Base-by-base conservation (phyloP, 1,140 invertebrate species). In the Apocrypta bakeri region DNA sequence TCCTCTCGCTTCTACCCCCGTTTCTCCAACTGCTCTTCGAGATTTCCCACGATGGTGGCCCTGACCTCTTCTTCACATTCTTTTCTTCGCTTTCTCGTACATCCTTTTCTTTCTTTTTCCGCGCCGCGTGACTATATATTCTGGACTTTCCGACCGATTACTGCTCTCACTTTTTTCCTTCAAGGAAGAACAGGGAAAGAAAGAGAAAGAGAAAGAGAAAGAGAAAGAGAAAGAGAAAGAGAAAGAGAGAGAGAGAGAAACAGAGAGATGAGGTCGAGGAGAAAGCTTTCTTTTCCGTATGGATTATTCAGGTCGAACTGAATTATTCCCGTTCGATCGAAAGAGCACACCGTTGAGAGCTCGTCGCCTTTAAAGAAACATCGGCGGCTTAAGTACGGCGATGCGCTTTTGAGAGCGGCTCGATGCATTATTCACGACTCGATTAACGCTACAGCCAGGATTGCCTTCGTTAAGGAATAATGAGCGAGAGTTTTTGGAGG, bases 31-130 rank as follows among this genome's bases (percentile, higher is more conserved):
- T 83, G 31, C 66, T 31, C 7, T 61, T 61, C 42, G 27, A 66
- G 77, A 79, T 85, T 14, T 61, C n/a, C 76, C 17, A 12, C 21
- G 11, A 48, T 12, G 17, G 33, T 80, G 83, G 85, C 86, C 85
- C 85, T 87, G 87, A 87, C 87, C 87, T 76, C 82, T 48, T 80
- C 77, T 25, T 37, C 71, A 4, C 42, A 17, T 37, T 33, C 31
- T 27, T 71, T 31, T 72, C 29, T 72, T 29, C 64, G 29, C 25
- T 31, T 27, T 68, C 29, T 31, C 25, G 27, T 27, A n/a, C 64
- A 68, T 12, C 25, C 2, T 25, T 6, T 25, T 17, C 12, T 29
- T 25, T 66, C 14, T 29, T 66, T 14, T 29, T 66, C 63, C 8
- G 8, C 61, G 24, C 25, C 68, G 29, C 69, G 21, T 14, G 77